Evolutionary conservation across 2,113 vertebrate species (phyloP).

Genomic region (Octodon degus): DNA sequence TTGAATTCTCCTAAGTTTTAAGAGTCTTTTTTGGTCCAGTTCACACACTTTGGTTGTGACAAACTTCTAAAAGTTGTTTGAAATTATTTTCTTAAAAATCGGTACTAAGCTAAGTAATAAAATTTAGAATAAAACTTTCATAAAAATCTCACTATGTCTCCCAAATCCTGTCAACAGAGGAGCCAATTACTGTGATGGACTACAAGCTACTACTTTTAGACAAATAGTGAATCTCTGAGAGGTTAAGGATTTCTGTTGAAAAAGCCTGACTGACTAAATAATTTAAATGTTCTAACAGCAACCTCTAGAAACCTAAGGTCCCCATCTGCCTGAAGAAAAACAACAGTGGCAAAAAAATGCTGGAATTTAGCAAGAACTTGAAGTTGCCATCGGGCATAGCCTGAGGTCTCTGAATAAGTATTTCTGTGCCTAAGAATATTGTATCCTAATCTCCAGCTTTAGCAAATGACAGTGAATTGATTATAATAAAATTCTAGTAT

Average conservation of each 20-base stretch:
- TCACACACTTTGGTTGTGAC: conserved; percentile 8
- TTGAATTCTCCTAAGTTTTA: conserved; percentile 14
- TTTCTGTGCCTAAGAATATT: not conserved
- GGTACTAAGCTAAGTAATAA: not conserved
- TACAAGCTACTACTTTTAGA: not conserved
- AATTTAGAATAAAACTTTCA: conserved; percentile 28
- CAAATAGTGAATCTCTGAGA: not conserved
- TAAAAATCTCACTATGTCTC: conserved; percentile 2
- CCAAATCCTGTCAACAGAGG: conserved; percentile 1
- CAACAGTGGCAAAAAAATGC: conserved; percentile 3
- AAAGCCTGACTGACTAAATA: conserved; percentile 27
- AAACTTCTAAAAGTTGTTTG: conserved; percentile 22
- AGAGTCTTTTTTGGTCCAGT: not conserved
- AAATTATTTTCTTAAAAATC: conserved; percentile 5
- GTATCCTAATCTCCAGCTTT: conserved; percentile 8
- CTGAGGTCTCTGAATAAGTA: conserved; percentile 31
- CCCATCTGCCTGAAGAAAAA: not conserved
- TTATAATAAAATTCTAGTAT: conserved; percentile 30
- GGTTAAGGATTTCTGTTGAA: conserved; percentile 25
- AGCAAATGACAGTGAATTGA: not conserved
- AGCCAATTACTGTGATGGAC: not conserved
- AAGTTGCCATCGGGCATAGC: not conserved
- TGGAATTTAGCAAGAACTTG: not conserved
- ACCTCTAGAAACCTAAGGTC: not conserved
- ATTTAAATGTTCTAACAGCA: conserved; percentile 36